Percentiles rank a stretch among this genome's conserved stretches.
phyloP scores from a whole-genome alignment of 2,888 invertebrate genomes.

The Trissolcus japonicus region DNA sequence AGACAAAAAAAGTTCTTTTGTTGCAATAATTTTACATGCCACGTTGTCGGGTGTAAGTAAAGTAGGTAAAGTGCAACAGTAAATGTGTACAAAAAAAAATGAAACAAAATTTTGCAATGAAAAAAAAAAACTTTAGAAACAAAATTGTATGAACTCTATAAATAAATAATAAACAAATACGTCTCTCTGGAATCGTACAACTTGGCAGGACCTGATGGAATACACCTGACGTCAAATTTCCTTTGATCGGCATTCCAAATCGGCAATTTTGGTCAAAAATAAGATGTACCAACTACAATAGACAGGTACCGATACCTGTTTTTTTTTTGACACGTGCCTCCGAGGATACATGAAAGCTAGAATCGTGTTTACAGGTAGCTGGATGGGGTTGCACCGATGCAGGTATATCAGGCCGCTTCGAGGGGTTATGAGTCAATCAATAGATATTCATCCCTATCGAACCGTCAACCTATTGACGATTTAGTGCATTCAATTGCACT shows the following conservation, averaged over 20 bases:
- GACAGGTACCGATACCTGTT: constrained; percentile 64
- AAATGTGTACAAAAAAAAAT: too few species aligned
- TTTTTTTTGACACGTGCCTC: constrained; percentile 65
- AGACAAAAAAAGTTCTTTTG: neutral
- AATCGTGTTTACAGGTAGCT: constrained; percentile 54
- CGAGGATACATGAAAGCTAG: constrained; percentile 46
- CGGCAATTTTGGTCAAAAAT: constrained; percentile 43
- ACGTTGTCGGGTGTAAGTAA: too few species aligned
- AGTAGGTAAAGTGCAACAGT: too few species aligned
- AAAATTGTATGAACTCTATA: too few species aligned
- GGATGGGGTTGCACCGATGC: constrained; percentile 43
- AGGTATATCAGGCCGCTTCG: constrained; percentile 65
- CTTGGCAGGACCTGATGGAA: too few species aligned
- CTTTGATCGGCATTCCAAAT: constrained; percentile 8
- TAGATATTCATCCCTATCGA: constrained; percentile 75
- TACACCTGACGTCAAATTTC: too few species aligned
- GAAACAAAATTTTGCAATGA: too few species aligned
- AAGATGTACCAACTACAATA: constrained; percentile 29
- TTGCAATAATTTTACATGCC: too few species aligned
- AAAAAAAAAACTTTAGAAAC: too few species aligned
- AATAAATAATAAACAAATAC: too few species aligned
- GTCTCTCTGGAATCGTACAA: too few species aligned
- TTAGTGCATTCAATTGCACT: constrained; percentile 70
- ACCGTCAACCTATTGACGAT: constrained; percentile 67
- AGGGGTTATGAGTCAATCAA: constrained; percentile 71